phyloP scores from a whole-genome alignment of 2,113 vertebrate genomes.

The Cisticola juncidis region DNA sequence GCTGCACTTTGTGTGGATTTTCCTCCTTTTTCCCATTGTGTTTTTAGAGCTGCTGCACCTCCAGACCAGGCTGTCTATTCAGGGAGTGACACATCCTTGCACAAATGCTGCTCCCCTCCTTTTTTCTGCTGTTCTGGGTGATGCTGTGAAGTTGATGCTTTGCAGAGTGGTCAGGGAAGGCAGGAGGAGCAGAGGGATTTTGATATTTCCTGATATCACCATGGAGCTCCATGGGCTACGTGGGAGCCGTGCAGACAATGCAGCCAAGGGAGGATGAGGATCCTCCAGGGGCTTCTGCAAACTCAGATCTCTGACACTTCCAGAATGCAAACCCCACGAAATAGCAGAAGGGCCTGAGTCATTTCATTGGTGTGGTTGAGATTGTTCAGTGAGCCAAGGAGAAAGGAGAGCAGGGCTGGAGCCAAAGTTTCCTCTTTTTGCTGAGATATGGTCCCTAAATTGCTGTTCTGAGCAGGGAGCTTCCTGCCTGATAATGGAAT shows the following conservation, averaged over 20 bases:
- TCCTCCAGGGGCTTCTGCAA: neutral
- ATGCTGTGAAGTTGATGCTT: neutral
- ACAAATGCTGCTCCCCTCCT: neutral
- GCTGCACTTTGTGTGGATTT: neutral
- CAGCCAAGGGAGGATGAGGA: neutral
- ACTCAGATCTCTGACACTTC: neutral
- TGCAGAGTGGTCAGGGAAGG: neutral
- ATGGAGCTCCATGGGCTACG: fast-evolving
- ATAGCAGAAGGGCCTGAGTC: neutral
- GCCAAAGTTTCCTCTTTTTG: constrained; percentile 36
- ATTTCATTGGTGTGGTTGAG: neutral
- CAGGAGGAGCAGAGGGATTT: neutral
- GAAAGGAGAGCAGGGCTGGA: neutral
- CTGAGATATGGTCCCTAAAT: constrained; percentile 9
- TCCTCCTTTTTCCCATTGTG: neutral
- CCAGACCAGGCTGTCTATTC: neutral
- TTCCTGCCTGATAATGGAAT: neutral
- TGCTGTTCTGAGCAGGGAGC: neutral
- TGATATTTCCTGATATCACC: neutral
- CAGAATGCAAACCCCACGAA: neutral
- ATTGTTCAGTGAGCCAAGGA: neutral
- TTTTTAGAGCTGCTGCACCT: neutral
- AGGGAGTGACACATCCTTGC: neutral
- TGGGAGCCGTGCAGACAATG: neutral
- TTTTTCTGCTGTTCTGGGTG: neutral